These are phyloP conservation scores for Smutsia temminckii DNA, from an alignment of 2,797 vertebrate genomes.

Conservation along the genomic window DNA sequence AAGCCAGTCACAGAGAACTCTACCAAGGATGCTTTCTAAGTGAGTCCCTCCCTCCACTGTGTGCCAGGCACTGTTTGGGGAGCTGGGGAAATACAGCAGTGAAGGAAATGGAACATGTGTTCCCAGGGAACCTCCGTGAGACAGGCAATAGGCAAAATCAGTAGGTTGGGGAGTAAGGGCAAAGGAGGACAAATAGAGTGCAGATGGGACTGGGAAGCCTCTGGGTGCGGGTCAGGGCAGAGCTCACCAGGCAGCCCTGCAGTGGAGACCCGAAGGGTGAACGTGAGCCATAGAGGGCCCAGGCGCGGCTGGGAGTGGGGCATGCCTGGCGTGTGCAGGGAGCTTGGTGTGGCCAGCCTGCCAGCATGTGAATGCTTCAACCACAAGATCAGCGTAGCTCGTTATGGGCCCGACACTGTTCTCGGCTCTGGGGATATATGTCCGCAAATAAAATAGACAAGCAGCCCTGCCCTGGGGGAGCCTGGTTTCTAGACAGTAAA, in stretches of 20 bases:
- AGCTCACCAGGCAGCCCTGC: rapidly evolving
- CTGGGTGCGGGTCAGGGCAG: rapidly evolving
- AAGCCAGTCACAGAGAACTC: neutral
- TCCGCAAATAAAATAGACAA: neutral
- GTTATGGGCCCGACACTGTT: neutral
- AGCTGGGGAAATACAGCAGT: neutral
- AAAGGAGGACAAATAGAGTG: neutral
- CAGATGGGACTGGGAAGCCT: neutral
- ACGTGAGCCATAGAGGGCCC: neutral
- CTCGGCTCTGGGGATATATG: neutral
- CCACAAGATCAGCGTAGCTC: neutral
- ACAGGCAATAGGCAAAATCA: neutral
- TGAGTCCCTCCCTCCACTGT: neutral
- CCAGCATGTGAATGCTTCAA: rapidly evolving
- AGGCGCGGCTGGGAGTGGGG: neutral
- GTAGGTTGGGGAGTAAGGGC: neutral
- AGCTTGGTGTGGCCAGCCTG: neutral
- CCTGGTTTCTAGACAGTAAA: neutral
- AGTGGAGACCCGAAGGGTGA: neutral
- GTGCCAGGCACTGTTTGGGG: neutral
- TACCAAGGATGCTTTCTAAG: neutral
- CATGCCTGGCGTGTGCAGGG: rapidly evolving
- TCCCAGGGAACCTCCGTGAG: neutral
- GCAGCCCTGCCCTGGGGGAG: neutral
- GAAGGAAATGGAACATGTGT: neutral